Evolutionary conservation across 2,113 vertebrate genomes (phyloP).

Genomic region (Australoheros scitulus): DNA sequence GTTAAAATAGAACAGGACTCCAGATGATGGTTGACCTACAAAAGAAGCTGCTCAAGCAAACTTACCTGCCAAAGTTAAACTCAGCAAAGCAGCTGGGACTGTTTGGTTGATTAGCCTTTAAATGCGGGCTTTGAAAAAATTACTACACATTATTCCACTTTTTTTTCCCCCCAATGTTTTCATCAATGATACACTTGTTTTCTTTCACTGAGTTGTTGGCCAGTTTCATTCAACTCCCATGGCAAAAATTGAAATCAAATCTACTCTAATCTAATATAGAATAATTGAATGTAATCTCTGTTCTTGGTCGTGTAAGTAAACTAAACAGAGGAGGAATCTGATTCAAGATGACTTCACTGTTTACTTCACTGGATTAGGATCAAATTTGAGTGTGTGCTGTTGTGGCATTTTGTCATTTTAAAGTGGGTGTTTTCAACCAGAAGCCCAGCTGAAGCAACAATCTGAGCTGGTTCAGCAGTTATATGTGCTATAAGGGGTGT

Average conservation of each 20-base stretch:
- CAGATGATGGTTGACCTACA: constrained; percentile 50
- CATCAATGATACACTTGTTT: neutral
- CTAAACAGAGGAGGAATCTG: neutral
- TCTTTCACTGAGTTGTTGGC: neutral
- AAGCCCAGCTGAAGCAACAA: neutral
- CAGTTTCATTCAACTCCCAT: neutral
- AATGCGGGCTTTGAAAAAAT: neutral
- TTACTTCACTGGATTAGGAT: neutral
- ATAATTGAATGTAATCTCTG: neutral
- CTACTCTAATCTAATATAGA: constrained; percentile 1
- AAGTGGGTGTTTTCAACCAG: constrained; percentile 4
- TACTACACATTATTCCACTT: neutral
- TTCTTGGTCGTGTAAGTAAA: neutral
- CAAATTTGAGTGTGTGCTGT: neutral
- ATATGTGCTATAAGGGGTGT: neutral
- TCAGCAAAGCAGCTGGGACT: neutral
- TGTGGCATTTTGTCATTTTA: constrained; percentile 9
- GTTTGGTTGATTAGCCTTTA: neutral
- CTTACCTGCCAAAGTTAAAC: constrained; percentile 20
- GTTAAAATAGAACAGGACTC: constrained; percentile 58
- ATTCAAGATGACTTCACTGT: neutral
- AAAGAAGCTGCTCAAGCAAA: constrained; percentile 13
- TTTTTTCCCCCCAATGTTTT: neutral
- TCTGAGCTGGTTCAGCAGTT: constrained; percentile 11
- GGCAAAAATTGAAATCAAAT: constrained; percentile 5